Base-by-base conservation (phyloP, 2,888 invertebrate genomes). In the Phrixothrix hirtus region DNA sequence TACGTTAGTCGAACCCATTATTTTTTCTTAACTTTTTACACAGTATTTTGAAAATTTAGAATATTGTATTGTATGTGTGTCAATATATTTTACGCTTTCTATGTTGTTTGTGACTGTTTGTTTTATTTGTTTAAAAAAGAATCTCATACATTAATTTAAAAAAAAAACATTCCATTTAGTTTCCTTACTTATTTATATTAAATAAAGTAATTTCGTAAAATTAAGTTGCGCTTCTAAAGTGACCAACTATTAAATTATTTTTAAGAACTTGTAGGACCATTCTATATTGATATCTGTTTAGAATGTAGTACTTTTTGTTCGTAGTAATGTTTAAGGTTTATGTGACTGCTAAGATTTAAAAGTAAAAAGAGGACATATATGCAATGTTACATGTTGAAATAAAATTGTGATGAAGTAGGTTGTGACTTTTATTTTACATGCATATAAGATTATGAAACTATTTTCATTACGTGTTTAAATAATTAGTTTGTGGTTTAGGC, bases 371-470 rank as follows among this genome's bases (percentile, higher is more conserved):
- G 13, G 10, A 16, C 17, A 41, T 41, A 41, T 41, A 41, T 21
- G 27, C 17, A 17, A 41, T 41, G 39, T 41, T 41, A 41, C 30
- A 41, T 41, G 39, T 41, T 41, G 27, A 41, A 41, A 41, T 41
- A 41, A 41, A 41, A 41, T 37, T 30, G 39, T 41, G 29, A 41
- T 27, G 29, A 27, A 17, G 11, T 37, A 25, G n/a, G 6, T 34
- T n/a, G 7, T 21, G 21, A 21, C 21, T 21, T 21, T 21, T 21
- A 21, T 21, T 21, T 5, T 21, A 3, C 7, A 21, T 21, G n/a
- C n/a, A n/a, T n/a, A n/a, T n/a, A n/a, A n/a, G n/a, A n/a, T n/a
- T n/a, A n/a, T n/a, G n/a, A n/a, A n/a, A n/a, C n/a, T n/a, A n/a
- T n/a, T n/a, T n/a, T n/a, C n/a, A n/a, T n/a, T n/a, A n/a, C n/a